Evolutionary conservation across 2,113 vertebrate species (phyloP), one percentile per base, ranked within the genome.

Genomic region (Syrmaticus mikado): DNA sequence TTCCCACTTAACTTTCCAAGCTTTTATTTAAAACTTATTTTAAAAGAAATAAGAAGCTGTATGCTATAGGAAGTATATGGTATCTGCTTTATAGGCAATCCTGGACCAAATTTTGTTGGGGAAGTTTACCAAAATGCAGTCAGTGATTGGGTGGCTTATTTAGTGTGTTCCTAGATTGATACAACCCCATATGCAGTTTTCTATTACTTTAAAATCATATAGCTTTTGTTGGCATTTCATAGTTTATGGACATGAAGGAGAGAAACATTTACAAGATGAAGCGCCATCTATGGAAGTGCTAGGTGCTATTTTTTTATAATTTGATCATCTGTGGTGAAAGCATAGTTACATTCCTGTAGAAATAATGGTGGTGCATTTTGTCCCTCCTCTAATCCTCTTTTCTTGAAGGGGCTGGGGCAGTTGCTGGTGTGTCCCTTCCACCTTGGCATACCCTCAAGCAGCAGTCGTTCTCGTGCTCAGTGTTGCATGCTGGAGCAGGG

Each of bases 301-400:
- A 40, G 5, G 11, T 78, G 57, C 45, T 30, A 52, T 20, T 61
- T 94, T 61, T 50, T 72, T 50, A 64, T 67, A 43, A 81, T 61
- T 78, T 81, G 45, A 62, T 66, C 61, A 87, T 38, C 30, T 65
- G 36, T 79, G 85, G 73, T 48, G 43, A 72, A 72, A 1, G 36
- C 64, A 87, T 75, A 81, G 78, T 93, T 91, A 90, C 94, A 73
- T 91, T 90, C 65, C 21, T 84, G 70, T 48, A 86, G 68, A 94
- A 93, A 55, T 88, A 94, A 72, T 48, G 68, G 57, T 90, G 91
- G 77, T 62, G 58, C 57, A 79, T 65, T 93, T 72, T 68, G 77
- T 78, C 53, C 86, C 67, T 95, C 87, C 72, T 93, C 68, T 88
- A 85, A 91, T 91, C 81, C 36, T 17, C 58, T 84, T 92, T 93